Evolutionary conservation across 2,113 vertebrate species (phyloP), one percentile per base, ranked within the genome.

Genomic region (Pelobates fuscus): DNA sequence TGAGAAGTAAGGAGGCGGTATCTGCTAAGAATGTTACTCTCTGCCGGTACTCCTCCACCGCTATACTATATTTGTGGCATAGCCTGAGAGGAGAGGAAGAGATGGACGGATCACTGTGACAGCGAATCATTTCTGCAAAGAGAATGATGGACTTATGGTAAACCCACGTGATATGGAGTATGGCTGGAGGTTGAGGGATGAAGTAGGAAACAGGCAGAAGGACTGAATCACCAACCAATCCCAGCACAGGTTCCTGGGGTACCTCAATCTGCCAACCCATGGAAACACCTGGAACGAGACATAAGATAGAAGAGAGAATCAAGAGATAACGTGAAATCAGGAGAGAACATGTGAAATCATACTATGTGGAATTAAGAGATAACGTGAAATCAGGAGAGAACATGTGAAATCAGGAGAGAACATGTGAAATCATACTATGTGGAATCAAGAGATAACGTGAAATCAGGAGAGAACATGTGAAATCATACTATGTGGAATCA

Each of bases 1-100:
- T 18, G 37, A 79, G 61, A 11, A 77, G 54, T 12, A 79, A 62
- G 21, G 78, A 79, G n/a, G 55, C 72, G 2, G 77, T 79, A 29
- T 62, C 72, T 25, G 62, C 61, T 67, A 61, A 77, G 23, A 71
- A 44, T 1, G 10, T 27, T 11, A 14, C 54, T 2, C 78, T 62
- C 0, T 25, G n/a, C 20, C 4, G 30, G 57, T 77, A 79, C 18
- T 43, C 5, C 1, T 0, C 8, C 46, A 27, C 44, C 43, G 15
- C 25, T 18, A 24, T 71, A 7, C 8, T 5, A 17, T 44, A 8
- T 17, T n/a, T 41, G n/a, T 69, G 12, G 5, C 43, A 55, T 26
- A 72, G 20, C n/a, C 2, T 30, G 25, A n/a, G 26, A 10, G 2
- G 23, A 5, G 3, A 2, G 11, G 20, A 8, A 2, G 23, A n/a